Evolutionary conservation across 1,140 invertebrate genomes (phyloP).

Genomic region (Holotrichia oblita): DNA sequence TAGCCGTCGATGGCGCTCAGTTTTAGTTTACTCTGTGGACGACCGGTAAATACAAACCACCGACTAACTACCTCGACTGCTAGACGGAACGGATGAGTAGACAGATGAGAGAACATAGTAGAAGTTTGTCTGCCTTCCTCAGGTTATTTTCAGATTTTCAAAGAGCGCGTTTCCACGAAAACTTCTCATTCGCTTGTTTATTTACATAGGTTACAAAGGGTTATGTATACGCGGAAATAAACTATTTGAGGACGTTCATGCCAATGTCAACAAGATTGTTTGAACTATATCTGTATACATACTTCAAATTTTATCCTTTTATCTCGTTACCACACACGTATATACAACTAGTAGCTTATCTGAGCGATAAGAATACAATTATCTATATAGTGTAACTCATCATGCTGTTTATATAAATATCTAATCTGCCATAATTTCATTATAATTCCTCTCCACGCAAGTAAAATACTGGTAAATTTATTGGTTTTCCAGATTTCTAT

Average conservation of each 20-base stretch:
- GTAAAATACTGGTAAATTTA: no score
- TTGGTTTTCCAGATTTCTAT: no score
- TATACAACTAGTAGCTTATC: no score
- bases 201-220: conserved; percentile 35
- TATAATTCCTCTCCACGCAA: no score
- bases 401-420: no score
- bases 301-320: conserved; percentile 12
- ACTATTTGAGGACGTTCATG: neutral
- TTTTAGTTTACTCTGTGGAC: neutral
- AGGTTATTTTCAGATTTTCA: conserved; percentile 15
- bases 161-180: conserved; percentile 3
- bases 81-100: conserved; percentile 15
- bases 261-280: conserved; percentile 11
- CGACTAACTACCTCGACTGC: neutral
- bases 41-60: conserved; percentile 23
- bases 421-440: no score
- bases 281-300: neutral
- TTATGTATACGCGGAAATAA: conserved; percentile 23
- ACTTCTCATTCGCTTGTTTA: conserved; percentile 1
- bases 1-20: neutral
- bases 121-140: neutral
- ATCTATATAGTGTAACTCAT: no score
- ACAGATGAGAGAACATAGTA: neutral
- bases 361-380: no score
- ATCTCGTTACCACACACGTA: neutral